Percentiles rank a stretch among this genome's conserved stretches.
These are phyloP conservation scores for Elgaria multicarinata DNA, from an alignment of 2,113 vertebrate genomes.

Conservation along the genomic window DNA sequence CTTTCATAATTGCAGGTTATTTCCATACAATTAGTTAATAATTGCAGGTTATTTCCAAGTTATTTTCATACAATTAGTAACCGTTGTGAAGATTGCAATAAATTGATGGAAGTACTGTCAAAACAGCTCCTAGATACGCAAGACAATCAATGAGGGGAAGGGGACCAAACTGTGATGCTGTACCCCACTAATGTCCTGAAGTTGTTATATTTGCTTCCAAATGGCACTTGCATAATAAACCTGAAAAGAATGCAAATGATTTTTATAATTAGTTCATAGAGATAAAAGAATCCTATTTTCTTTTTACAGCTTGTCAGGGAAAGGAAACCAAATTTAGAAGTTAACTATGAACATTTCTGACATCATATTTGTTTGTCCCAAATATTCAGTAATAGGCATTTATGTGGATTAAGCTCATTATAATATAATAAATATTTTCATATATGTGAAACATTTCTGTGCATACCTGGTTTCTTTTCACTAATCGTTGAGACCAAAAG, in stretches of 20 bases:
- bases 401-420: slow-evolving; percentile 48
- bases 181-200: neutral
- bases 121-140: slow-evolving; percentile 32
- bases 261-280: slow-evolving; percentile 48
- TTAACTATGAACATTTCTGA: slow-evolving; percentile 45
- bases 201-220: neutral
- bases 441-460: slow-evolving; percentile 32
- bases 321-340: slow-evolving; percentile 47
- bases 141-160: slow-evolving; percentile 41
- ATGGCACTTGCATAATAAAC: slow-evolving; percentile 1
- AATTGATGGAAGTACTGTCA: slow-evolving; percentile 29
- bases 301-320: slow-evolving; percentile 32
- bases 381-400: slow-evolving; percentile 32
- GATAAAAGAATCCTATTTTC: slow-evolving; percentile 39
- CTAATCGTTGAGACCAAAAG: slow-evolving; percentile 14
- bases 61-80: slow-evolving; percentile 15
- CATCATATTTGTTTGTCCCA: slow-evolving; percentile 49
- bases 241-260: slow-evolving; percentile 31
- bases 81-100: slow-evolving; percentile 47
- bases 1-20: slow-evolving; percentile 9
- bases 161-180: slow-evolving; percentile 37
- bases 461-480: slow-evolving; percentile 14
- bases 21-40: neutral
- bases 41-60: neutral
- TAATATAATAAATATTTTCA: slow-evolving; percentile 20